A percentile compares a stretch with the other conserved stretches of the same genome.
phyloP scores from a whole-genome alignment of 1,140 invertebrate species.

The Triops cancriformis region DNA sequence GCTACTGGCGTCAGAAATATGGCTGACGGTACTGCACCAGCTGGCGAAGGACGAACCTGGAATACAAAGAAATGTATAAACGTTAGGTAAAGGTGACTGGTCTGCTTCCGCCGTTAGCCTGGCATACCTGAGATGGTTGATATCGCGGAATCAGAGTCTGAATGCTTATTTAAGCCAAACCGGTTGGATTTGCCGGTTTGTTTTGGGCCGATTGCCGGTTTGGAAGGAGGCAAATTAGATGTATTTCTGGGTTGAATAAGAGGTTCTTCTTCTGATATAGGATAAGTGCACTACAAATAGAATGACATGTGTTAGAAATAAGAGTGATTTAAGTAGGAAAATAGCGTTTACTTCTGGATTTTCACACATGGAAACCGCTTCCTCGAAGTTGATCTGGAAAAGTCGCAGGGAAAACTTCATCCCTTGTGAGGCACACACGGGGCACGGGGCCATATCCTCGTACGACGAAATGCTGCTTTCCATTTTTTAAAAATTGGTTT shows the following conservation, averaged over 20 bases:
- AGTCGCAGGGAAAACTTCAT: not conserved
- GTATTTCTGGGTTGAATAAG: not conserved
- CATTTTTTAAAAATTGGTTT: not conserved
- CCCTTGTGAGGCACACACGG: not conserved
- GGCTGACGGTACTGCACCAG: not conserved
- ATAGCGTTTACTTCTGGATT: not conserved
- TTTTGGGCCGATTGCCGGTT: not conserved
- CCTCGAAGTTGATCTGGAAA: not conserved
- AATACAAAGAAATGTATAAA: not conserved
- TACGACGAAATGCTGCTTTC: not conserved
- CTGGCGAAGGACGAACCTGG: not conserved
- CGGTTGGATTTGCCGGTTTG: not conserved
- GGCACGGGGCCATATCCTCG: not conserved
- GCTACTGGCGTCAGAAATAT: not conserved
- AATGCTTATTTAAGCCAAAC: not conserved
- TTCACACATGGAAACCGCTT: slow-evolving; percentile 3
- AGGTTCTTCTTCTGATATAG: not conserved
- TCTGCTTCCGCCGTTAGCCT: not conserved
- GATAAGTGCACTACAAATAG: not conserved
- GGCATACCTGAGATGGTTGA: not conserved
- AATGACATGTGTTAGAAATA: not conserved
- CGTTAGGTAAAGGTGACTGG: no score
- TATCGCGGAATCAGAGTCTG: not conserved
- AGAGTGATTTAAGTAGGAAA: not conserved
- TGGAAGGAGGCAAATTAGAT: not conserved